These are phyloP conservation scores for Oedothorax gibbosus DNA, from an alignment of 1,140 invertebrate genomes.

Conservation along the genomic window DNA sequence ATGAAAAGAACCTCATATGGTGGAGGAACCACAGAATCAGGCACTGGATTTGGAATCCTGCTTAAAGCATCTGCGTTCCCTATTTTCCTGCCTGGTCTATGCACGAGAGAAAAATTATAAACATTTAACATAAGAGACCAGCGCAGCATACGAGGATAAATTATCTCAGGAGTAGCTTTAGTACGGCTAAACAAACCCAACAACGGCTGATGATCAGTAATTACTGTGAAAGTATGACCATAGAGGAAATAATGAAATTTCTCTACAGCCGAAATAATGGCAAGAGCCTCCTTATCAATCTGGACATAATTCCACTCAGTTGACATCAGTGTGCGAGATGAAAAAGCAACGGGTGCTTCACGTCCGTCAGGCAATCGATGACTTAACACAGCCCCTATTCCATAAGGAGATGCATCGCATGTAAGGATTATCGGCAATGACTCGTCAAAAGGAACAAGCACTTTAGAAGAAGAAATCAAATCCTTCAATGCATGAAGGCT, in stretches of 20 bases:
- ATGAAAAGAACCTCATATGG: too few species aligned
- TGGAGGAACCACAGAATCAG: too few species aligned
- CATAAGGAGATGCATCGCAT: constrained; percentile 68
- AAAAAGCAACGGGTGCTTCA: constrained; percentile 70
- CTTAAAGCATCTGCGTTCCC: too few species aligned
- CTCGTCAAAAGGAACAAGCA: not conserved
- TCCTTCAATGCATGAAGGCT: not conserved
- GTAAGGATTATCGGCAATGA: not conserved
- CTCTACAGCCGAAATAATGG: constrained; percentile 66
- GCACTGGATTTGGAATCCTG: too few species aligned
- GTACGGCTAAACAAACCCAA: too few species aligned
- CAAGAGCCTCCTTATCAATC: constrained; percentile 72
- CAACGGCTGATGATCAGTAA: too few species aligned
- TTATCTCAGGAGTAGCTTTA: not conserved
- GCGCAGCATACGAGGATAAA: too few species aligned
- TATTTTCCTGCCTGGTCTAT: too few species aligned
- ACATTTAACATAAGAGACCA: too few species aligned
- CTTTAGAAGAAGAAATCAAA: constrained; percentile 1
- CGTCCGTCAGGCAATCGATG: constrained; percentile 66
- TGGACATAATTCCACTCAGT: constrained; percentile 72
- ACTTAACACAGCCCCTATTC: constrained; percentile 69
- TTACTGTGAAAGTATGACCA: constrained; percentile 61
- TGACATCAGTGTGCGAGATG: constrained; percentile 67
- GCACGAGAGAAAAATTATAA: too few species aligned
- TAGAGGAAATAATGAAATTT: constrained; percentile 64